A percentile compares a stretch with the other conserved stretches of the same genome.
phyloP scores from a whole-genome alignment of 2,797 vertebrate genomes.

The Danio jaintianensis region DNA sequence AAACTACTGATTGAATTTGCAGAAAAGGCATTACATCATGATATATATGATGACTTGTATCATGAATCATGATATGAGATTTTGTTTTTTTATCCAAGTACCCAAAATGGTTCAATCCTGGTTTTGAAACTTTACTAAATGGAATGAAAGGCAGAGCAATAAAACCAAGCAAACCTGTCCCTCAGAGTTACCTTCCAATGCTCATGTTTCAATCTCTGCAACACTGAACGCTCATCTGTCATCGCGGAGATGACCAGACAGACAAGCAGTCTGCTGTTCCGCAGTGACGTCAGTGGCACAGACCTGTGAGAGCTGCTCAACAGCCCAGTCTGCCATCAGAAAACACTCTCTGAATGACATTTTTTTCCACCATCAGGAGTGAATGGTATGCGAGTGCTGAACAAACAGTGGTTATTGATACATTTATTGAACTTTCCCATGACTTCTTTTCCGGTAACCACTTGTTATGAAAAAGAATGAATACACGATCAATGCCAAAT shows the following conservation, averaged over 20 bases:
- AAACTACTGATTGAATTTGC: too few species aligned
- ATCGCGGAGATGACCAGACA: constrained; percentile 34
- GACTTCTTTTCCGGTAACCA: constrained; percentile 9
- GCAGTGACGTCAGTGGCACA: constrained; percentile 41
- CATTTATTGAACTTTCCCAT: constrained; percentile 19
- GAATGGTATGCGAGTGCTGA: neutral
- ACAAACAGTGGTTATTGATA: constrained; percentile 22
- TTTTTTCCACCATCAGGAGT: neutral
- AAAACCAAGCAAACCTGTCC: neutral
- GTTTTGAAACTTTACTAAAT: neutral
- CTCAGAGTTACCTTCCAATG: neutral
- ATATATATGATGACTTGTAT: too few species aligned
- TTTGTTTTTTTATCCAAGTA: too few species aligned
- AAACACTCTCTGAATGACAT: constrained; percentile 10
- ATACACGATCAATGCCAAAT: constrained; percentile 9
- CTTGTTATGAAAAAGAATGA: neutral
- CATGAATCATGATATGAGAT: too few species aligned
- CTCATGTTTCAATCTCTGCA: constrained; percentile 5
- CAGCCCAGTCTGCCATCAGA: constrained; percentile 11
- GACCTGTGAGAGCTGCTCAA: constrained; percentile 34
- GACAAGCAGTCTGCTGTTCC: constrained; percentile 43
- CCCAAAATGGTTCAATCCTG: neutral
- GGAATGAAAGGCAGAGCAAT: neutral
- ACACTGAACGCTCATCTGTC: constrained; percentile 39
- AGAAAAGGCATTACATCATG: too few species aligned